Evolutionary conservation across 2,113 vertebrate genomes (phyloP), one percentile per base, ranked within the genome.

Genomic region (Strigops habroptila): DNA sequence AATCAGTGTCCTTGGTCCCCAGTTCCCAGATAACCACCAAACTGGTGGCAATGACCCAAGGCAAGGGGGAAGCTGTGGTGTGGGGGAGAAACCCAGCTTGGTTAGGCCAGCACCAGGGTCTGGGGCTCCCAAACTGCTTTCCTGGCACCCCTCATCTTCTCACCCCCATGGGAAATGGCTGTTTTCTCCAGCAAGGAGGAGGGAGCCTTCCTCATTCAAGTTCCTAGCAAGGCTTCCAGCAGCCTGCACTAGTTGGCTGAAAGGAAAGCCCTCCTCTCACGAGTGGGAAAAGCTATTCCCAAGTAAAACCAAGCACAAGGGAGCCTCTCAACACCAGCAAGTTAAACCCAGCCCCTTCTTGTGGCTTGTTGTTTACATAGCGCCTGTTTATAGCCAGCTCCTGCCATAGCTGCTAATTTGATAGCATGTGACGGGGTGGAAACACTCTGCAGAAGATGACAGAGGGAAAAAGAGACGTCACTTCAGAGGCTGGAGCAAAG

Each of bases 1-100:
- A 7, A n/a, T 25, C 1, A 1, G 4, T 65, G 82, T 15, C 7
- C 3, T 9, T 0, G 0, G 43, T 43, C 28, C 62, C 41, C 52
- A 6, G 0, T 3, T 10, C 44, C 6, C 16, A 16, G 41, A 14
- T 17, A 19, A 31, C 8, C 49, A 9, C 15, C 14, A 4, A 19
- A 59, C 4, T 0, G 0, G 57, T 18, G 30, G 59, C 37, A 48
- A 3, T 8, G 35, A 35, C 28, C 23, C 39, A 27, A 16, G 55
- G 68, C 5, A 6, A 33, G 33, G 33, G 35, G 18, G 44, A 51
- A 41, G 57, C 71, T 18, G 49, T 9, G 68, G 30, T 62, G 5
- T 57, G 37, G 30, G 43, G 71, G 10, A 31, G 28, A 30, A 62
- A 5, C 44, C 37, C 63, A 33, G 62, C 31, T 59, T 1, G 3